A percentile compares a stretch with the other conserved stretches of the same genome.
Evolutionary conservation across 2,113 vertebrate genomes (phyloP).

Genomic region (Leucosticte australis): DNA sequence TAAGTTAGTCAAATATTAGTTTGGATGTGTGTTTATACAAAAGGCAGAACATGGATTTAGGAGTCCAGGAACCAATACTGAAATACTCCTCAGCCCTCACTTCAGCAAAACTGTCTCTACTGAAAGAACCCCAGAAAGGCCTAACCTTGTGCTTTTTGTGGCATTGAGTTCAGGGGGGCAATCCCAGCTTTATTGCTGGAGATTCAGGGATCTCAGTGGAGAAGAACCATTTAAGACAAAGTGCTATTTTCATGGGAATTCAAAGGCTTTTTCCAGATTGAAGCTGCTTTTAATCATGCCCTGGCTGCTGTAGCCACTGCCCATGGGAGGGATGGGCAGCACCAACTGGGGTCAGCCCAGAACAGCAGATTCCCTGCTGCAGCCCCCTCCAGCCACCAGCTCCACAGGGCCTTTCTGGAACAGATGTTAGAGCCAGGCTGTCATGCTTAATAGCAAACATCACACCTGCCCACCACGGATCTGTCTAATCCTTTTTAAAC

Average conservation of each 20-base stretch:
- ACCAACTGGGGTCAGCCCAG: not conserved
- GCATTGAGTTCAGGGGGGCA: not conserved
- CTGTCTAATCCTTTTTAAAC: slow-evolving; percentile 39
- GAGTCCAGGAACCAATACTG: not conserved
- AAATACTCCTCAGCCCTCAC: not conserved
- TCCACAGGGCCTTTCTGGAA: not conserved
- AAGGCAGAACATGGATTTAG: not conserved
- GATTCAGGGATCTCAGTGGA: not conserved
- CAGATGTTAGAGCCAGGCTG: not conserved
- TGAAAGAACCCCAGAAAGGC: not conserved
- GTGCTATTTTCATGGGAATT: not conserved
- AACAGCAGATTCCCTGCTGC: not conserved
- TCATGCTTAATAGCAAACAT: not conserved
- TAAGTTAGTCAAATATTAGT: not conserved
- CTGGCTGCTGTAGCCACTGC: not conserved
- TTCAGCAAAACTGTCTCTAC: not conserved
- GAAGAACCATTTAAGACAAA: not conserved
- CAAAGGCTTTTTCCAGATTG: not conserved
- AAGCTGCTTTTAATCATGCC: not conserved
- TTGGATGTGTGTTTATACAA: not conserved
- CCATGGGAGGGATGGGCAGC: not conserved
- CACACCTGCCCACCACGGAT: not conserved
- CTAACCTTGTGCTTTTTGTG: not conserved
- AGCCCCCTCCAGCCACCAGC: not conserved
- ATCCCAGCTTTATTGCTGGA: not conserved